Base-by-base conservation (phyloP, 2,113 vertebrate genomes). In the Apodemus sylvaticus region DNA sequence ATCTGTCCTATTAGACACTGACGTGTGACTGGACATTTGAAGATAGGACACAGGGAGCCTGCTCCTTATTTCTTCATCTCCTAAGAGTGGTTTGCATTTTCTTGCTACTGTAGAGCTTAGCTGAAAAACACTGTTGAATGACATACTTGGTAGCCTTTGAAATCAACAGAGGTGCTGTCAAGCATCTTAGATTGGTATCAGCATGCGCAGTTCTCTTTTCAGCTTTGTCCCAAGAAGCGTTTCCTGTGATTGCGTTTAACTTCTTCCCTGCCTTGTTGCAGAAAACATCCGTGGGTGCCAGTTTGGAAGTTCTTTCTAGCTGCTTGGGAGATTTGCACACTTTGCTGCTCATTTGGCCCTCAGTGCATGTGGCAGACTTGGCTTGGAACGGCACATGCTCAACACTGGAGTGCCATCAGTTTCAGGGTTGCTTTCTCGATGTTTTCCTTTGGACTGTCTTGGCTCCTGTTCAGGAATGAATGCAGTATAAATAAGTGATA, bases 1-100 rank as follows among this genome's bases (percentile, higher is more conserved):
- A 86, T 93, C n/a, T 78, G 76, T 94, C 64, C 86, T 96, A 48
- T 87, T 86, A 34, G 76, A 92, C 71, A 73, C 71, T 91, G 68
- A 93, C 39, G 0, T 79, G 70, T 73, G 53, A 85, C 88, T 93
- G 78, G 79, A 58, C 92, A n/a, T 94, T 93, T 95, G 90, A 97
- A 97, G 55, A 74, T 87, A 74, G 29, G 12, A n/a, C 66, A 9
- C 19, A 51, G 55, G 60, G 31, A 81, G 89, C 8, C 8, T 26
- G 7, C 51, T 91, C 36, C 58, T 92, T 90, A 19, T 83, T 53
- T 93, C 90, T 78, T 89, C 39, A 45, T 94, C 36, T 87, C 76
- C 34, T 93, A 60, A 95, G 95, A 73, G 36, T 88, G 48, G 3
- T 90, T 94, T 94, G 86, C 76, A 66, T 95, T 87, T 94, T 36